Evolutionary conservation across 2,113 vertebrate genomes (phyloP).

Genomic region (Strix aluco): DNA sequence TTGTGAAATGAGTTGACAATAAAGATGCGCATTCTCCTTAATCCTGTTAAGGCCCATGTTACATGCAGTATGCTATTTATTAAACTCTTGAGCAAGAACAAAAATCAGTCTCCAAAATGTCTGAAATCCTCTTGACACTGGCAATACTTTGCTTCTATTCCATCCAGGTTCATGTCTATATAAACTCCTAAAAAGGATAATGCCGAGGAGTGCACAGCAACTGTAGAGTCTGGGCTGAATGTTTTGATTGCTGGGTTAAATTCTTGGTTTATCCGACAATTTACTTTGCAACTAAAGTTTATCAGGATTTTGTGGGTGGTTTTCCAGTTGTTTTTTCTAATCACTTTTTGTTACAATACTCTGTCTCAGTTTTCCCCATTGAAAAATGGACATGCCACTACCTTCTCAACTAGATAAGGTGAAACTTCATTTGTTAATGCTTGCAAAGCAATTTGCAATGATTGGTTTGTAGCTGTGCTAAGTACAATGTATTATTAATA

Average conservation of each 20-base stretch:
- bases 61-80: neutral
- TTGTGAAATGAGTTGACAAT: neutral
- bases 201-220: neutral
- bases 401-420: neutral
- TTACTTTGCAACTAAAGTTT: neutral
- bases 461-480: slow-evolving; percentile 3
- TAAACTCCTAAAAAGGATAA: neutral
- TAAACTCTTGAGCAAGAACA: neutral
- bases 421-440: neutral
- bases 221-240: neutral
- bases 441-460: neutral
- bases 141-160: neutral
- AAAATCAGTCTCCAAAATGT: neutral
- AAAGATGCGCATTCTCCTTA: neutral
- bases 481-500: neutral
- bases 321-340: neutral
- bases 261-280: neutral
- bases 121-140: neutral
- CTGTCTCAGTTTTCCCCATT: neutral
- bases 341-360: neutral
- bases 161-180: neutral
- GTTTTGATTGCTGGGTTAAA: neutral
- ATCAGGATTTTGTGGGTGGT: neutral
- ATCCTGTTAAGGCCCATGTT: neutral
- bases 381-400: neutral